These are phyloP conservation scores for Allolobophora icterica DNA, from an alignment of 2,888 invertebrate species.

Conservation along the genomic window DNA sequence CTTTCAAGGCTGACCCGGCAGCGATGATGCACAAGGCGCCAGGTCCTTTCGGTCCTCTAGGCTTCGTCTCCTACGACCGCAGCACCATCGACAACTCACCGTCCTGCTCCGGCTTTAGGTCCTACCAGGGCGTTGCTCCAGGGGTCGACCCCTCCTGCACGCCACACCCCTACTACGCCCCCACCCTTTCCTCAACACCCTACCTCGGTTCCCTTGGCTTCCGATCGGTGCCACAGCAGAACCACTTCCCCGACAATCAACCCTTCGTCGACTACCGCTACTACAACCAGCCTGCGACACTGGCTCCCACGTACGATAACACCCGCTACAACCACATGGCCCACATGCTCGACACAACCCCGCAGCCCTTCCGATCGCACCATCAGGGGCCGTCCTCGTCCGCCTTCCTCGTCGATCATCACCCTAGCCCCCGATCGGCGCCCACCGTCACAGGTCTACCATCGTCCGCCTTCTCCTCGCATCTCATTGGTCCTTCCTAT, in stretches of 20 bases:
- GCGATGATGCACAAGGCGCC: neutral
- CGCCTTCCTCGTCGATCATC: neutral
- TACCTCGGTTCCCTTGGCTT: neutral
- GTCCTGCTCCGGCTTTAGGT: neutral
- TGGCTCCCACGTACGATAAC: neutral
- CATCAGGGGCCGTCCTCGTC: neutral
- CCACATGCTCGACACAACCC: neutral
- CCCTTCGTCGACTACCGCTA: neutral
- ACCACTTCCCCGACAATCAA: neutral
- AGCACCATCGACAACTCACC: neutral
- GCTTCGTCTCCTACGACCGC: constrained; percentile 2
- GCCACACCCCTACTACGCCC: neutral
- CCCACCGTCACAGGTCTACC: neutral
- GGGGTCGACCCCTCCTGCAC: neutral
- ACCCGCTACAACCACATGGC: neutral
- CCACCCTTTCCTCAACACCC: neutral
- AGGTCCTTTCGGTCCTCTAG: neutral
- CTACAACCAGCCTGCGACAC: neutral
- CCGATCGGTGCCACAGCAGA: neutral
- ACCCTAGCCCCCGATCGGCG: neutral
- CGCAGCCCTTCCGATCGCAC: neutral
- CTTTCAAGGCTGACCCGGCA: neutral
- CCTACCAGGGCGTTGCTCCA: neutral
- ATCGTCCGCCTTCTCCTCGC: neutral
- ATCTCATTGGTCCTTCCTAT: neutral